Evolutionary conservation across 2,888 invertebrate species (phyloP).

Genomic region (Clivina fossor): DNA sequence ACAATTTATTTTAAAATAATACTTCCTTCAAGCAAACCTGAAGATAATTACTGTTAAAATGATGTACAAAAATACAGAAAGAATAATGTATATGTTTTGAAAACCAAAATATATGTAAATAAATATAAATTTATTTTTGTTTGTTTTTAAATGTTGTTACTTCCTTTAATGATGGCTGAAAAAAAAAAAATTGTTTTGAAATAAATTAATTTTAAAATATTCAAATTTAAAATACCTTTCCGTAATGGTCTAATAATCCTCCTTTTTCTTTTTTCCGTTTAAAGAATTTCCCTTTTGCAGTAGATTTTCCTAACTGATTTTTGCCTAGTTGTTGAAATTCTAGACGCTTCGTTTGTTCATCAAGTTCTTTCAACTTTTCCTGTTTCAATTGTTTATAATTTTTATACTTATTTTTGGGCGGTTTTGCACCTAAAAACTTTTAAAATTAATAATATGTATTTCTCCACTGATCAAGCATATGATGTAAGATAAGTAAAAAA

Average conservation of each 20-base stretch:
- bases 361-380: conserved; percentile 61
- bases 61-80: conserved; percentile 33
- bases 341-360: conserved; percentile 54
- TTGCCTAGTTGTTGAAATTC: conserved; percentile 60
- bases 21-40: conserved; percentile 19
- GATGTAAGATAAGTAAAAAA: too few species aligned
- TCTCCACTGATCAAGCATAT: too few species aligned
- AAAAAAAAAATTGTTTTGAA: neutral
- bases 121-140: conserved; percentile 15
- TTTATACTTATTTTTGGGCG: conserved; percentile 66
- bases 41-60: conserved; percentile 31
- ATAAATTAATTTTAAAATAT: neutral
- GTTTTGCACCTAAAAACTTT: conserved; percentile 78
- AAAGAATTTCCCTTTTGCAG: conserved; percentile 58
- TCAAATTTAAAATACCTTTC: conserved; percentile 43
- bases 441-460: conserved; percentile 38
- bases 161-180: conserved; percentile 13
- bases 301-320: conserved; percentile 61
- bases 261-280: conserved; percentile 55
- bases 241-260: conserved; percentile 49
- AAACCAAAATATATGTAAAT: conserved; percentile 34
- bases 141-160: conserved; percentile 17
- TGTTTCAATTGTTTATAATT: conserved; percentile 74
- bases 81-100: conserved; percentile 35
- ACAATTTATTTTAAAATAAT: conserved; percentile 21